Conservation (phyloP, 2,888 invertebrate species). For the Polyommatus icarus region DNA sequence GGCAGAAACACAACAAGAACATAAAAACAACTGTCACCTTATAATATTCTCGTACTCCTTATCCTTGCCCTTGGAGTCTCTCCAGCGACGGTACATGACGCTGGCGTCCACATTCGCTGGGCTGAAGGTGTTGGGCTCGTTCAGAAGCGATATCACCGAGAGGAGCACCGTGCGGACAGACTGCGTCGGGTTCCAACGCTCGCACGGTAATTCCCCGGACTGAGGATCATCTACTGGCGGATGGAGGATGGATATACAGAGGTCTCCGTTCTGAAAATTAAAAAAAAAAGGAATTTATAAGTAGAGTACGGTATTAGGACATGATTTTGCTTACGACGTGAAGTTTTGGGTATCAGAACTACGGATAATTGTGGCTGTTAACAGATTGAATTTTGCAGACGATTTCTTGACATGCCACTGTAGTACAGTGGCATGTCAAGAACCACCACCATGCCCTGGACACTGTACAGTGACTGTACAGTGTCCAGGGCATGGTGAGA, state of each 20-base stretch:
- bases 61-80: slow-evolving; percentile 98
- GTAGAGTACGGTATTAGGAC: no score
- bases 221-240: slow-evolving; percentile 99
- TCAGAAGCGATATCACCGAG: slow-evolving; percentile 98
- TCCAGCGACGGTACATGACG: slow-evolving; percentile 99
- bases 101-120: slow-evolving; percentile 99
- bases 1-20: no score
- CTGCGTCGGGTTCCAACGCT: slow-evolving; percentile 99
- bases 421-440: no score
- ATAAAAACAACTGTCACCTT: slow-evolving; percentile 82
- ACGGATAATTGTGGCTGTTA: no score
- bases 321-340: no score
- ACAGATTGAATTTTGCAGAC: no score
- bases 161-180: slow-evolving; percentile 98
- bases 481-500: no score
- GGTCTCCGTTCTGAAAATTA: slow-evolving; percentile 96
- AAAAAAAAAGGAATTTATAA: not conserved
- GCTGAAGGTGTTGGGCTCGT: slow-evolving; percentile 99
- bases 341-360: no score
- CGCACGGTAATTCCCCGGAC: slow-evolving; percentile 98
- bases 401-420: no score
- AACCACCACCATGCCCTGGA: no score
- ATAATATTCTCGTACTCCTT: slow-evolving; percentile 99
- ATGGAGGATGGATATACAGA: slow-evolving; percentile 99
- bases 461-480: no score